Evolutionary conservation across 1,140 invertebrate genomes (phyloP), one percentile per base, ranked within the genome.

Genomic region (Zophobas morio): DNA sequence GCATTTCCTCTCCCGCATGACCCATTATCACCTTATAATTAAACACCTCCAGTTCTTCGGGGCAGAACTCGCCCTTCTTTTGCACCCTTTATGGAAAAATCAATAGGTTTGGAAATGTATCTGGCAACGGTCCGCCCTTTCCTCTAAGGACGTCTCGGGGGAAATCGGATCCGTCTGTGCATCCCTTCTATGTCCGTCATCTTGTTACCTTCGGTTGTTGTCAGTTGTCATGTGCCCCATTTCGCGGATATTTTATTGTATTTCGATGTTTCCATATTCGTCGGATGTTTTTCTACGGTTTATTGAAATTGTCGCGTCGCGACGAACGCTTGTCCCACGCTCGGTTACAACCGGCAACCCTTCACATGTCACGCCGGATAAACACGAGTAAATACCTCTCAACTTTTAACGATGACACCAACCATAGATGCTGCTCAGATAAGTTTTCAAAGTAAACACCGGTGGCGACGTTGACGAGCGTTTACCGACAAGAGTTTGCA

Each of bases 1-100:
- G 56, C 36, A 53, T 72, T 77, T 53, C 36, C 51, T 54, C 33
- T 74, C 70, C 53, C 76, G 76, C 76, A 57, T 47, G 76, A 42
- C 51, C 73, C 76, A 77, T 77, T 77, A 77, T 72, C 76, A 77
- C 76, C 66, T 73, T 49, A 60, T 57, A 77, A 77, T 77, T 77
- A 77, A 71, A 77, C 76, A 77, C 70, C 51, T 77, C 66, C 47
- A 51, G 35, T 35, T 35, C 60, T 40, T 39, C 34, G 42, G 33
- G 46, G 40, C 47, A 66, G 63, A 46, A 76, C 39, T 20, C 46
- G 37, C 35, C 60, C 40, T 63, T 57, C 57, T 70, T 70, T 76
- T 66, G 60, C 60, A 66, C 71, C 47, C 71, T 73, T 56, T 73
- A 73, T 56, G 47, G 71, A 73, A 73, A 73, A 73, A 73, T 73